Conservation (phyloP, 1,140 invertebrate species). For the Alviniconcha marisindica region DNA sequence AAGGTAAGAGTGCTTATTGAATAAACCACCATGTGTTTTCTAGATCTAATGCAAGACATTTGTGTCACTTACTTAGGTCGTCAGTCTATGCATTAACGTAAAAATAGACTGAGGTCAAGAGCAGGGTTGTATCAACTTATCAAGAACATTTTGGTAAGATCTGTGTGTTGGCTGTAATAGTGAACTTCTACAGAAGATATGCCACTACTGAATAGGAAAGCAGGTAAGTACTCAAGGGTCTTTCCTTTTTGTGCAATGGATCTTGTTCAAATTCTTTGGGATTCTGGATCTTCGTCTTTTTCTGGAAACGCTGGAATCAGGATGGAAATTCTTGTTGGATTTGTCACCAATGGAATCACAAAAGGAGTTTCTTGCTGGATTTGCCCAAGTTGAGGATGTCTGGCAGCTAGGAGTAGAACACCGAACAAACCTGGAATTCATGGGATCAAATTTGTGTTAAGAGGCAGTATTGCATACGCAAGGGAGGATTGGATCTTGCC, state of each 20-base stretch:
- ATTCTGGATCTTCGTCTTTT: not conserved
- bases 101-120: not conserved
- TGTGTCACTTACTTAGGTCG: not conserved
- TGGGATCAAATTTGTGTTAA: slow-evolving; percentile 6
- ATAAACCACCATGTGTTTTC: not conserved
- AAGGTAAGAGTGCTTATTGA: not conserved
- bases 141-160: not conserved
- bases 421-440: slow-evolving; percentile 4
- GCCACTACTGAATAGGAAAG: no score
- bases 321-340: not conserved
- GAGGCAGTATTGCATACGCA: not conserved
- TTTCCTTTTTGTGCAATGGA: slow-evolving; percentile 41
- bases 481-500: not conserved
- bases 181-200: not conserved
- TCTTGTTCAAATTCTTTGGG: not conserved
- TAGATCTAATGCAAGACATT: no score
- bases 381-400: not conserved
- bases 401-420: not conserved
- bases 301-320: not conserved
- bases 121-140: not conserved
- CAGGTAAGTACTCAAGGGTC: not conserved
- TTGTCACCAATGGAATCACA: not conserved
- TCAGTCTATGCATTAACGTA: not conserved
- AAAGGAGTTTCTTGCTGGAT: not conserved
- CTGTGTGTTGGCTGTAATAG: not conserved